Evolutionary conservation across 2,797 vertebrate genomes (phyloP).

Genomic region (Sciurus vulgaris): DNA sequence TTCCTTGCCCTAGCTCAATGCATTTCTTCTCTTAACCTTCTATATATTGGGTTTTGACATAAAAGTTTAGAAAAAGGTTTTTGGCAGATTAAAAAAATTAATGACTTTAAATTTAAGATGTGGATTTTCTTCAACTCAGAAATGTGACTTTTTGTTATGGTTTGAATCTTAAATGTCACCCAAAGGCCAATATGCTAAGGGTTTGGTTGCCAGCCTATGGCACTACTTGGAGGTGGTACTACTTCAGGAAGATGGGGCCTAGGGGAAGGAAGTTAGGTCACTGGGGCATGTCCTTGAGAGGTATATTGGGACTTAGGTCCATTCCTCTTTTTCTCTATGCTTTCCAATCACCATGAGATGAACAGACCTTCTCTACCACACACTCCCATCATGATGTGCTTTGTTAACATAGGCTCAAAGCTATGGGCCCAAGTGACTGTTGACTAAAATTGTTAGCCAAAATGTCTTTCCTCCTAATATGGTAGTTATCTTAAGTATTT

Average conservation of each 20-base stretch:
- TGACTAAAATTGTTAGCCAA: not conserved
- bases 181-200: not conserved
- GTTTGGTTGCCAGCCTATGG: not conserved
- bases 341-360: not conserved
- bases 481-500: not conserved
- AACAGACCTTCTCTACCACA: not conserved
- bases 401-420: not conserved
- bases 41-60: not conserved
- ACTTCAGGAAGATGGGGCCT: not conserved
- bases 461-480: not conserved
- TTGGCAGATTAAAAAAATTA: not conserved
- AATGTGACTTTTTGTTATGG: not conserved
- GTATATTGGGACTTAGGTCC: not conserved
- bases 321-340: not conserved
- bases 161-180: not conserved
- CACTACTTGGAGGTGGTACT: not conserved
- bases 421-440: too few species aligned
- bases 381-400: not conserved
- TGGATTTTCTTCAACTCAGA: constrained; percentile 39
- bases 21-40: not conserved
- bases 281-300: not conserved
- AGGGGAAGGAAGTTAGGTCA: not conserved
- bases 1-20: not conserved
- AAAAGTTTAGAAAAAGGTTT: not conserved
- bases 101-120: not conserved